Base-by-base conservation (phyloP, 2,888 invertebrate species). In the Unio pictorum region DNA sequence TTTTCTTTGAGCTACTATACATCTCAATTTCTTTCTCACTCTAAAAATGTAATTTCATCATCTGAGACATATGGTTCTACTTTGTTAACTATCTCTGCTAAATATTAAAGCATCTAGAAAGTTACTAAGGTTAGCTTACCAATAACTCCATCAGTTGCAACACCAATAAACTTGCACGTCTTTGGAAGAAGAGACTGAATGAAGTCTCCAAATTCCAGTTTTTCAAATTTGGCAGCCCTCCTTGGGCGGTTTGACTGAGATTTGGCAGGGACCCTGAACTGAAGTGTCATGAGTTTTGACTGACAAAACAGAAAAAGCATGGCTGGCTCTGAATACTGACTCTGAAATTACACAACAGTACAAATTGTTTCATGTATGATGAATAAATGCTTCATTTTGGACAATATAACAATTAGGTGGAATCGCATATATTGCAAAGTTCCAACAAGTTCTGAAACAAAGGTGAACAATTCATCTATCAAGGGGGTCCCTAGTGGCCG, bases 141-240 rank as follows among this genome's bases (percentile, higher is more conserved):
- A 58, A 83, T 66, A 63, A 84, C 63, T 60, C 83, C 84, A 69
- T 75, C 79, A 26, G 81, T 71, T 18, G 76, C 68, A 45, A 82
- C 28, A 8, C 74, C 73, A 18, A 79, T 66, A 28, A 82, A 65
- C 28, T 75, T 69, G 68, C 83, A 83, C 17, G 67, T 54, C n/a
- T 59, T 23, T 18, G 83, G 83, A 54, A 82, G 28, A n/a, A 71
- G 58, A 57, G 67, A 63, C 58, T 61, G 55, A 1, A 83, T 67
- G 69, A 72, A 78, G 15, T 66, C 66, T 15, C 60, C 73, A 55
- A 73, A 63, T 23, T 64, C 69, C 18, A 71, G 57, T 34, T 65
- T 66, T 34, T 66, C 67, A 60, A 57, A 57, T 69, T 64, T 71
- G 26, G 59, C 18, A 15, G 45, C 59, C 66, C 61, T 59, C 54